These are phyloP conservation scores for Malurus alboscapulatus DNA, from an alignment of 2,113 vertebrate genomes.

Conservation along the genomic window DNA sequence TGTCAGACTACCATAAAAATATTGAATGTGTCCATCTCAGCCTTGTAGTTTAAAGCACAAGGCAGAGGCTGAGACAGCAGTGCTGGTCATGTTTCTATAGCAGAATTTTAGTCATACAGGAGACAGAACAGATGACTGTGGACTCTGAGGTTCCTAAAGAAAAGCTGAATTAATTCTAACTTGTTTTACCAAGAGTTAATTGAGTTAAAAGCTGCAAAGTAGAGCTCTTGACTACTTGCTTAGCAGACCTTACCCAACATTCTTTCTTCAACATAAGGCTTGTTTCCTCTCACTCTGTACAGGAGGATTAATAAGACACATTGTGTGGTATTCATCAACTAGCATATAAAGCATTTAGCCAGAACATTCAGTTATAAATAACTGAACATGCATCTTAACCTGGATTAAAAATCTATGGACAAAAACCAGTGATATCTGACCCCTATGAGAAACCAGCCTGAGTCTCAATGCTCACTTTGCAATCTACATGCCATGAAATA, in stretches of 20 bases:
- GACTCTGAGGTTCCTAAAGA: not conserved
- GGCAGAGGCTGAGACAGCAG: not conserved
- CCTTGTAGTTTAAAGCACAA: not conserved
- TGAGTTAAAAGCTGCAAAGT: not conserved
- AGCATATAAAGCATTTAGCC: not conserved
- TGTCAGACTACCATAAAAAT: not conserved
- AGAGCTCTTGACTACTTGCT: not conserved
- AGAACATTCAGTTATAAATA: constrained; percentile 1
- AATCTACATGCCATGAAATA: not conserved
- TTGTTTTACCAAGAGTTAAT: not conserved
- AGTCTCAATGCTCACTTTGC: not conserved
- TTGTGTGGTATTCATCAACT: not conserved
- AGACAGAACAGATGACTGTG: not conserved
- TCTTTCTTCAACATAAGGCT: not conserved
- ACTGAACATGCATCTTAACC: not conserved
- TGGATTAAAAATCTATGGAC: not conserved
- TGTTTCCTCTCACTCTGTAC: not conserved
- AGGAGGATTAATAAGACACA: not conserved
- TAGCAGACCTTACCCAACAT: not conserved
- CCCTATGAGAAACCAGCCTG: not conserved
- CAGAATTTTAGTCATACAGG: not conserved
- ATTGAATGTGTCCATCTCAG: not conserved
- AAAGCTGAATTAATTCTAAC: not conserved
- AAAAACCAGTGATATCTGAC: not conserved
- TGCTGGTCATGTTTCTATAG: fast-evolving